phyloP scores from a whole-genome alignment of 2,888 invertebrate species.

The Yponomeuta cagnagella region DNA sequence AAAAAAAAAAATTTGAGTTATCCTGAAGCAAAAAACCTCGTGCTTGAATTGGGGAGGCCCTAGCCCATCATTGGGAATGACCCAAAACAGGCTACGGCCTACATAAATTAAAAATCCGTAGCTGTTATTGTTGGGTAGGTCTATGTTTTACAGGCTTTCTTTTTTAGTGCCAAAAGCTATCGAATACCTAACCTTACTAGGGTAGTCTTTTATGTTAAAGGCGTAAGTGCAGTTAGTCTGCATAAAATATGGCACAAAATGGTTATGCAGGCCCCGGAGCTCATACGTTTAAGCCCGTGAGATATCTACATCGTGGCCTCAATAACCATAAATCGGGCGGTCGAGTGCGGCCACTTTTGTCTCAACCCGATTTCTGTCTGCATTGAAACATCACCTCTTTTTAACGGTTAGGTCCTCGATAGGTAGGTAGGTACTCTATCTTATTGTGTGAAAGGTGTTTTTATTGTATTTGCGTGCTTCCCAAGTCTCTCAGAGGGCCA shows the following conservation, averaged over 20 bases:
- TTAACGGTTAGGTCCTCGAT: background rate
- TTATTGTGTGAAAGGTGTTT: background rate
- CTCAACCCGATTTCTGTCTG: constrained; percentile 28
- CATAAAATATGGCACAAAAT: constrained; percentile 3
- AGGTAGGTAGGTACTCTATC: background rate
- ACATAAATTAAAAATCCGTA: no score
- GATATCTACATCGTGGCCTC: constrained; percentile 34
- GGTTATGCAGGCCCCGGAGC: constrained; percentile 22
- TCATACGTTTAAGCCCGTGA: constrained; percentile 30
- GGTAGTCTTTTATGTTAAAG: background rate
- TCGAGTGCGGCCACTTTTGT: constrained; percentile 15
- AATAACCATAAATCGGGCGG: constrained; percentile 40
- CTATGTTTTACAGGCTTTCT: no score
- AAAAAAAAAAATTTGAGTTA: no score
- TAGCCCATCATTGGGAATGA: no score
- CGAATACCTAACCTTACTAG: background rate
- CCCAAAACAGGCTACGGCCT: background rate
- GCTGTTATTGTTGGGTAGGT: no score
- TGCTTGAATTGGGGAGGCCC: no score
- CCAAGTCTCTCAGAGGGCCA: no score
- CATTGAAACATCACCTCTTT: constrained; percentile 31
- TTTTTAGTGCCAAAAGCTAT: background rate
- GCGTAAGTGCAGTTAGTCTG: constrained; percentile 1
- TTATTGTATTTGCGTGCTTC: no score
- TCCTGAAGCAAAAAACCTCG: no score